Percentiles rank a stretch among this genome's conserved stretches.
phyloP scores from a whole-genome alignment of 2,797 vertebrate genomes.

The Phataginus tricuspis region DNA sequence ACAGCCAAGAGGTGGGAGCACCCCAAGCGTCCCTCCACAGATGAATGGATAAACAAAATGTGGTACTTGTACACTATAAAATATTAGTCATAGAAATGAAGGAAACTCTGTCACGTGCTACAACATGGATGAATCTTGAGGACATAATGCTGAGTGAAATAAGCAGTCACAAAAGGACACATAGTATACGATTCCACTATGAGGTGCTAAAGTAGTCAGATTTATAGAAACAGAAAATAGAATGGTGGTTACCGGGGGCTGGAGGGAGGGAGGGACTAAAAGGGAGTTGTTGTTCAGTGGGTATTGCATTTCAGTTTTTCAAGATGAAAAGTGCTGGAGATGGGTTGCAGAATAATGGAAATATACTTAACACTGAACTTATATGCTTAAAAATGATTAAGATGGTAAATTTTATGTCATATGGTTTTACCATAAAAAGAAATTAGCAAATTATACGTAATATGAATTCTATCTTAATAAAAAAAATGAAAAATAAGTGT shows the following conservation, averaged over 20 bases:
- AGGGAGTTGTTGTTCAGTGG: neutral
- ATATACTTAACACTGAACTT: neutral
- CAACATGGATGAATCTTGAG: neutral
- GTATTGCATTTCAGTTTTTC: neutral
- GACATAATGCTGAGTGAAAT: neutral
- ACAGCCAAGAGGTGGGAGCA: neutral
- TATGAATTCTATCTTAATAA: neutral
- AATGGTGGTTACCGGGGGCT: neutral
- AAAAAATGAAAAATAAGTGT: neutral
- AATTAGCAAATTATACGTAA: neutral
- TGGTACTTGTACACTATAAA: neutral
- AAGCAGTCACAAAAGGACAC: neutral
- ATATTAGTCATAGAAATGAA: neutral
- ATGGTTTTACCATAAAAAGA: neutral
- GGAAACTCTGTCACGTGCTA: neutral
- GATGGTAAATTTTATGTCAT: neutral
- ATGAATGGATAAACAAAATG: neutral
- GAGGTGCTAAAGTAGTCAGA: neutral
- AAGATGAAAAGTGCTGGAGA: neutral
- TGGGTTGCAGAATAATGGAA: neutral
- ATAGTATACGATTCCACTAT: neutral
- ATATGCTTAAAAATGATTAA: neutral
- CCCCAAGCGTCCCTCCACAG: neutral
- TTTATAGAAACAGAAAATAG: neutral
- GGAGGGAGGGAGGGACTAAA: neutral